Base-by-base conservation (phyloP, 2,888 invertebrate species). In the Oxyteleia sp. region DNA sequence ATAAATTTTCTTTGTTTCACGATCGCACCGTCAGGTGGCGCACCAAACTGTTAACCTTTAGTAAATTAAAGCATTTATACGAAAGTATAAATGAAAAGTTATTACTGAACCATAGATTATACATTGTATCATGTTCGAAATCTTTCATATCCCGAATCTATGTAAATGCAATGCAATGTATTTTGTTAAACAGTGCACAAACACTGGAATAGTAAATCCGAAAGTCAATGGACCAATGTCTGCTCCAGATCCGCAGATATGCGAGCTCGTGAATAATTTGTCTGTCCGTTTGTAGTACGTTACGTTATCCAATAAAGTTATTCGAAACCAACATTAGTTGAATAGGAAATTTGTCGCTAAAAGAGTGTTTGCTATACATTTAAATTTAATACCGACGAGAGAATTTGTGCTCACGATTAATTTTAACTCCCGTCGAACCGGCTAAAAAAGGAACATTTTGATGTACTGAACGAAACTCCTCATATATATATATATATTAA, bases 291-390 rank as follows among this genome's bases (percentile, higher is more conserved):
- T 83, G 83, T 71, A 75, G 49, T 79, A 75, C 11, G 32, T 79
- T n/a, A n/a, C n/a, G 78, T 83, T 83, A 79, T 79, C 79, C 79
- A 79, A 79, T 83, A 83, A 79, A 83, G 74, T 83, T 78, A 83
- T 83, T 83, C 32, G 74, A 74, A 66, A 66, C 63, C 72, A 66
- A 72, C 69, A 63, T 51, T 51, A 63, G 68, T 64, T 43, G 64
- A 18, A 26, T 79, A 79, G 61, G 57, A 66, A 79, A 74, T 69
- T 74, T 69, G 69, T 74, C 78, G 72, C 63, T 49, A 61, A 72
- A 78, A 66, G 53, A 35, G 49, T 51, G 38, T 45, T 47, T 38
- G 45, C 45, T 72, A n/a, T n/a, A 59, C 68, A 68, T 74, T 83
- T 76, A 57, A 68, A 83, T 78, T 76, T 76, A 76, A 78, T 61